Base-by-base conservation (phyloP, 1,140 invertebrate genomes). In the Drosophila mauritiana region DNA sequence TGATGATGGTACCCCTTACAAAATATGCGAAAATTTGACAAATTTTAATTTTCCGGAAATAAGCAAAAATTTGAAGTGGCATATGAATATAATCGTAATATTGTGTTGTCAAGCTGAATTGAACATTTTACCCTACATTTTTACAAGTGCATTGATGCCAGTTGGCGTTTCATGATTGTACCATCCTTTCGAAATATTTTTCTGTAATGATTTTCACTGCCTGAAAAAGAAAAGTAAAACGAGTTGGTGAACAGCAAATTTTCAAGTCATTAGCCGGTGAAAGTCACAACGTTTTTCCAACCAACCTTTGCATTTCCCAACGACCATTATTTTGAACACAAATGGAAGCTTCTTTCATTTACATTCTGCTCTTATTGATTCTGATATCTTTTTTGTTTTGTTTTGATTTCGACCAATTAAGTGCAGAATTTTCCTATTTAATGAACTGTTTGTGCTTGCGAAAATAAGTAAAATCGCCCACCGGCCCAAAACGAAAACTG, bases 251-350 rank as follows among this genome's bases (percentile, higher is more conserved):
- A 15, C 17, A 69, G 70, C 46, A 63, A 75, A 75, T 70, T 75
- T 76, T 81, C 51, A 46, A 72, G 78, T 78, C 72, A 80, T 80
- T 76, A 80, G 78, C 27, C 52, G 54, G 51, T 37, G 25, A 62
- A 58, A 62, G 51, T 54, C 52, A 70, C 58, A 74, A 59, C 25
- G 31, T 52, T 31, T 45, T 45, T 10, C 12, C 43, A 58, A 57
- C 27, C 48, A 11, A 15, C n/a, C n/a, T 17, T 31, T 5, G 15
- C 11, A 39, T 22, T 40, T 4, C 3, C 34, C 27, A 59, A 34
- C 11, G 17, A 17, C 34, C 11, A 54, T 39, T 56, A 39, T 37
- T 61, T 61, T 25, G 13, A 17, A 52, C 51, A 37, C 39, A 67
- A 61, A 57, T 27, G 17, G 20, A 37, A 27, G 22, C 13, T 10